Percentiles rank a stretch among this genome's conserved stretches.
Evolutionary conservation across 2,113 vertebrate genomes (phyloP).

Genomic region (Murina feae): DNA sequence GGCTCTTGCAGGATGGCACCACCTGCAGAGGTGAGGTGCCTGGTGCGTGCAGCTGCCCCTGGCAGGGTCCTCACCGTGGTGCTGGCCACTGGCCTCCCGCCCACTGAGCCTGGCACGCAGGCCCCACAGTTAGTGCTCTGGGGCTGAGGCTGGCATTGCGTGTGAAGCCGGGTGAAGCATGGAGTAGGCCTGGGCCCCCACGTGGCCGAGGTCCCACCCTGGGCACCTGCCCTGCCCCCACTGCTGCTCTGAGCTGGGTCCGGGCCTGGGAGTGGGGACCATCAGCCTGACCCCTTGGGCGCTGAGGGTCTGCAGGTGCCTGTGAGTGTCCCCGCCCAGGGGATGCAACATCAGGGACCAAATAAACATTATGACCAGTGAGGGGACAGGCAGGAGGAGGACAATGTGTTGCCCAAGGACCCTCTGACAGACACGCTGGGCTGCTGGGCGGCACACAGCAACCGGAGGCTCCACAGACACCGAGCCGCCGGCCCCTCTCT

Average conservation of each 20-base stretch:
- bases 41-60: too few relatives aligned
- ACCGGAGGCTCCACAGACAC: rapidly evolving
- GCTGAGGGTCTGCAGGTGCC: neutral
- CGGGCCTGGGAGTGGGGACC: too few relatives aligned
- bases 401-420: neutral
- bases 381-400: neutral
- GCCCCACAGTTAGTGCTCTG: rapidly evolving
- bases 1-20: too few relatives aligned
- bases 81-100: too few relatives aligned
- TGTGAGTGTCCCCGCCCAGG: rapidly evolving
- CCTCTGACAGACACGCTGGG: too few relatives aligned
- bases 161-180: rapidly evolving
- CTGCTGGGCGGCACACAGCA: neutral
- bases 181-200: neutral
- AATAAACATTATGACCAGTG: neutral
- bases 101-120: too few relatives aligned
- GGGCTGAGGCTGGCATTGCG: too few relatives aligned
- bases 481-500: neutral
- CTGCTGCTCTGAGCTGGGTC: neutral
- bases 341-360: neutral
- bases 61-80: too few relatives aligned
- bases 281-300: rapidly evolving
- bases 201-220: too few relatives aligned
- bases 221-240: neutral
- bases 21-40: too few relatives aligned